Base-by-base conservation (phyloP, 1,140 invertebrate genomes). In the Pseudomyrmex flavicornis region DNA sequence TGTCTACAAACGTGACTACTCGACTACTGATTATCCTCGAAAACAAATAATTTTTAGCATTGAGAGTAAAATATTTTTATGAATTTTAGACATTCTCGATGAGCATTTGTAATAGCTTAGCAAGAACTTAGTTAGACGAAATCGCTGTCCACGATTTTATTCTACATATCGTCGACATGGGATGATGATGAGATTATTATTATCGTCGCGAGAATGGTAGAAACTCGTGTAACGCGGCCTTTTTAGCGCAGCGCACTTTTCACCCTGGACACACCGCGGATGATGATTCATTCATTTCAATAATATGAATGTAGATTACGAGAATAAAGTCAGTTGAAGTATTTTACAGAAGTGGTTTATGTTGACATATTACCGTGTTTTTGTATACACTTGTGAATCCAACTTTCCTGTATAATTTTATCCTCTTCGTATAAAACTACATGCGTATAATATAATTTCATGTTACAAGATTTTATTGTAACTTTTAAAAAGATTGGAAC, bases 271-370 rank as follows among this genome's bases (percentile, higher is more conserved):
- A 7, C 35, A 80, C 44, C n/a, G 22, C 72, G 61, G 80, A 88
- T 83, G 72, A 88, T 82, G 85, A 50, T 88, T 88, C 69, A 85
- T 85, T 87, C 74, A 80, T 76, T 84, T 69, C 74, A 85, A 62
- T 87, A 80, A 54, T 83, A 76, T 82, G 62, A 84, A 87, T 88
- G 74, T 87, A 85, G 82, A 82, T 73, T 61, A 87, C 46, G 68
- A 74, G 82, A 88, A 85, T 88, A 88, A 88, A 88, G 66, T 75
- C 85, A 86, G 85, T 88, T 87, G 87, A 87, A 68, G 82, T 86
- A 86, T 86, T 86, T 86, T 86, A 84, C 83, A 86, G 75, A 83
- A 84, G 66, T 46, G 66, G 15, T 59, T 63, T 75, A 48, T 75
- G 61, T 35, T 35, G 35, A 35, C 35, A 35, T 5, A 7, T 35